Conservation (phyloP, 2,888 invertebrate species). For the Pollenia labialis region DNA sequence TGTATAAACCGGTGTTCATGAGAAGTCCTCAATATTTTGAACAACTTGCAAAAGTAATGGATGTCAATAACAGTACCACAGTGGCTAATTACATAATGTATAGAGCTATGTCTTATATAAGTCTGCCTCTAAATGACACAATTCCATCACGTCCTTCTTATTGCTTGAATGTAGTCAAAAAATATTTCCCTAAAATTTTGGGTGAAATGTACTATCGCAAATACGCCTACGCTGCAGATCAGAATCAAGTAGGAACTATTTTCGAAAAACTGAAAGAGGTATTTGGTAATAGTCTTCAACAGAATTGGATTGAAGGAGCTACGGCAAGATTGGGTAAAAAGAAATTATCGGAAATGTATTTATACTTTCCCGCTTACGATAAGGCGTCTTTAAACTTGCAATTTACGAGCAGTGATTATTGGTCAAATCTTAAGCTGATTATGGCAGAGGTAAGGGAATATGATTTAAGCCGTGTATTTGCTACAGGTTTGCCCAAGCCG, state of each 20-base stretch:
- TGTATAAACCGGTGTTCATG: conserved; percentile 80
- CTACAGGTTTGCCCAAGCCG: conserved; percentile 74
- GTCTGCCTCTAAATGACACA: conserved; percentile 74
- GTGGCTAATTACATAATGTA: conserved; percentile 83
- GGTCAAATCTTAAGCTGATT: conserved; percentile 76
- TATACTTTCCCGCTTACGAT: conserved; percentile 74
- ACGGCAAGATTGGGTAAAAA: conserved; percentile 78
- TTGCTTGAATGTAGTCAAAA: conserved; percentile 76
- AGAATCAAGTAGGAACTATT: conserved; percentile 75
- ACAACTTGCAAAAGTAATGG: conserved; percentile 78
- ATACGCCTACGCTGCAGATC: conserved; percentile 73
- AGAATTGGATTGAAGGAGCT: conserved; percentile 79
- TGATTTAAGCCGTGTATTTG: conserved; percentile 75
- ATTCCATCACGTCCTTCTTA: conserved; percentile 58
- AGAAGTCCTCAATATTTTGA: conserved; percentile 78
- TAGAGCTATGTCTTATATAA: conserved; percentile 76
- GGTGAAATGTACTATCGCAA: conserved; percentile 80
- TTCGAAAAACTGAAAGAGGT: conserved; percentile 75
- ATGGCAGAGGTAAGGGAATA: conserved; percentile 75
- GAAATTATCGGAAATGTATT: conserved; percentile 76
- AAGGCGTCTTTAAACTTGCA: conserved; percentile 71
- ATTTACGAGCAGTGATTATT: conserved; percentile 75
- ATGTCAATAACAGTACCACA: conserved; percentile 76
- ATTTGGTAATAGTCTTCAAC: conserved; percentile 75
- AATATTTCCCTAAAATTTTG: conserved; percentile 78